Conservation (phyloP, 2,113 vertebrate species). For the Delphinus delphis region DNA sequence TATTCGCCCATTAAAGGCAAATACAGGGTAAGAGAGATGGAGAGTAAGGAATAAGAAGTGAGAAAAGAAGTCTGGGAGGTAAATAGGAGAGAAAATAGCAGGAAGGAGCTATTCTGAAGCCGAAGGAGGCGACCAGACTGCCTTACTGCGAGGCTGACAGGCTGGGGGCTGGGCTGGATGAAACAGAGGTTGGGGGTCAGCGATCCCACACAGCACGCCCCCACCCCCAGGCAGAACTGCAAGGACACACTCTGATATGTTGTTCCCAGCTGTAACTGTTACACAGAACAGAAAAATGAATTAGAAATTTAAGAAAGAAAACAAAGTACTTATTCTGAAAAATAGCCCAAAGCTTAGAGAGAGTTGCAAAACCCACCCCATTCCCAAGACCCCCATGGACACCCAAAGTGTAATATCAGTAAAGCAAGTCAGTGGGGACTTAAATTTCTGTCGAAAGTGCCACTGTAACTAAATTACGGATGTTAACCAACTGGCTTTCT, state of each 20-base stretch:
- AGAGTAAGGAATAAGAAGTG: too few relatives aligned
- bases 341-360: not conserved
- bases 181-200: not conserved
- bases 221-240: rapidly evolving
- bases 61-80: not conserved
- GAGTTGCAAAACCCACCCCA: not conserved
- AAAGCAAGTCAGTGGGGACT: not conserved
- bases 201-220: rapidly evolving
- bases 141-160: rapidly evolving
- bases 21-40: not conserved
- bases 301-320: not conserved
- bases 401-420: not conserved
- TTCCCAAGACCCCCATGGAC: rapidly evolving
- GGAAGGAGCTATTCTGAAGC: not conserved
- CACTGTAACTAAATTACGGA: not conserved
- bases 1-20: not conserved
- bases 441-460: not conserved
- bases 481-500: not conserved
- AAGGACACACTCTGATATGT: rapidly evolving
- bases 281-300: not conserved
- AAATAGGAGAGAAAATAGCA: not conserved
- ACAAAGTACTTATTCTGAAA: not conserved
- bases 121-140: rapidly evolving
- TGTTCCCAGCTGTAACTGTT: not conserved
- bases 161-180: rapidly evolving